Base-by-base conservation (phyloP, 2,797 vertebrate species). In the Holocentrus rufus region DNA sequence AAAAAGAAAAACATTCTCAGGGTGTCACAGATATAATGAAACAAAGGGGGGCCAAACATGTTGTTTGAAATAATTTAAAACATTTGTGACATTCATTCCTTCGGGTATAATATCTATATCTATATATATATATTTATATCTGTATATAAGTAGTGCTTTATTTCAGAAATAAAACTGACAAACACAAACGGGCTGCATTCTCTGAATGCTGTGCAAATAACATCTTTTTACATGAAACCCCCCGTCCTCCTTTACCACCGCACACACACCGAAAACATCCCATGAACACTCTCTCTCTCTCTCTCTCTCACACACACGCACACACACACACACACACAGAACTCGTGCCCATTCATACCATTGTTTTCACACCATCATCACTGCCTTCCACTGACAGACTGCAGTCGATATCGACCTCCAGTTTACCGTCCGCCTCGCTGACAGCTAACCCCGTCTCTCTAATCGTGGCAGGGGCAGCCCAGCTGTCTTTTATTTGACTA, bases 21-120 rank as follows among this genome's bases (percentile, higher is more conserved):
- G 94, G 93, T 91, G 90, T 94, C 93, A 95, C 93, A 95, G 93
- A 94, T 91, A 89, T 91, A 93, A 93, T 93, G 92, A 96, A 95
- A 93, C 93, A 93, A 89, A 85, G 49, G 84, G 23, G 82, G 79
- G 79, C 55, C 83, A 84, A 88, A 88, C 74, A 58, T 74, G 69
- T 85, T 74, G 85, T 89, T 84, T 87, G 85, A 92, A 93, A 92
- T 94, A 93, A 93, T 89, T 94, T 94, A 94, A 91, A 93, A n/a
- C 82, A 93, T 91, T 92, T 87, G 74, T 79, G 85, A 91, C 89
- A 90, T 91, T 89, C 89, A 90, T 88, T 90, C 87, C 86, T 92
- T 92, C 89, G 73, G 82, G 74, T 86, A 56, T 83, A 81, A n/a
- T 61, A 58, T 39, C 39, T 11, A 88, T 90, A 67, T 91, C 90